Percentiles rank a stretch among this genome's conserved stretches.
phyloP scores from a whole-genome alignment of 2,797 vertebrate genomes.

The Amphiprion clarkii region DNA sequence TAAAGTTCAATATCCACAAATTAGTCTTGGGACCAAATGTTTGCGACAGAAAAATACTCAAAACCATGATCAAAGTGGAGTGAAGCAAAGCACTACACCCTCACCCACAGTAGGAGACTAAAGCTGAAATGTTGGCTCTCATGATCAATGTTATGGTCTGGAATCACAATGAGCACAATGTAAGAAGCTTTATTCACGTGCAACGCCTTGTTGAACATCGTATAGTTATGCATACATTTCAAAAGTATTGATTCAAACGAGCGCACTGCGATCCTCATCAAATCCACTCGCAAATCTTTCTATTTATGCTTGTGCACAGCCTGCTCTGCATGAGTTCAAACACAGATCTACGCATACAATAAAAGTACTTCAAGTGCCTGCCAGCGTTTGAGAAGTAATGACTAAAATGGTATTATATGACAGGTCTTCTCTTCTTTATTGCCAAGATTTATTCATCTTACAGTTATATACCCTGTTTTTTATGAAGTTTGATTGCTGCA shows the following conservation, averaged over 20 bases:
- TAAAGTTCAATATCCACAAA: conserved; percentile 24
- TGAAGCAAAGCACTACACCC: not conserved
- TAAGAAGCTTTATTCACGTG: conserved; percentile 24
- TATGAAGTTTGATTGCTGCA: conserved; percentile 38
- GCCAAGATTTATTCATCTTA: conserved; percentile 56
- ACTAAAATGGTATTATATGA: conserved; percentile 49
- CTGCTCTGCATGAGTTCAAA: conserved; percentile 56
- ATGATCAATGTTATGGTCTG: conserved; percentile 20
- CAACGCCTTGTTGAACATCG: conserved; percentile 23
- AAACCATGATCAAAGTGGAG: conserved; percentile 26
- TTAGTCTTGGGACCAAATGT: conserved; percentile 22
- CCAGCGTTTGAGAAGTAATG: conserved; percentile 56
- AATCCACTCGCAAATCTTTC: conserved; percentile 43
- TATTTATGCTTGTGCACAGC: conserved; percentile 56
- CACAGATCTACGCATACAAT: conserved; percentile 28
- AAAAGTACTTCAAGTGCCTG: conserved; percentile 39
- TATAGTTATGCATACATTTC: conserved; percentile 14
- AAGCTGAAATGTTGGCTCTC: conserved; percentile 20
- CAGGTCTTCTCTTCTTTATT: conserved; percentile 48
- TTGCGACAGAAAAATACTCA: not conserved
- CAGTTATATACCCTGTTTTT: conserved; percentile 14
- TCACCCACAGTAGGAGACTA: not conserved
- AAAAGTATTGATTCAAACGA: not conserved
- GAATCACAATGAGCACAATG: conserved; percentile 22
- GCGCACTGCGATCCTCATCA: conserved; percentile 41